Evolutionary conservation across 2,113 vertebrate species (phyloP).

Genomic region (Strix aluco): DNA sequence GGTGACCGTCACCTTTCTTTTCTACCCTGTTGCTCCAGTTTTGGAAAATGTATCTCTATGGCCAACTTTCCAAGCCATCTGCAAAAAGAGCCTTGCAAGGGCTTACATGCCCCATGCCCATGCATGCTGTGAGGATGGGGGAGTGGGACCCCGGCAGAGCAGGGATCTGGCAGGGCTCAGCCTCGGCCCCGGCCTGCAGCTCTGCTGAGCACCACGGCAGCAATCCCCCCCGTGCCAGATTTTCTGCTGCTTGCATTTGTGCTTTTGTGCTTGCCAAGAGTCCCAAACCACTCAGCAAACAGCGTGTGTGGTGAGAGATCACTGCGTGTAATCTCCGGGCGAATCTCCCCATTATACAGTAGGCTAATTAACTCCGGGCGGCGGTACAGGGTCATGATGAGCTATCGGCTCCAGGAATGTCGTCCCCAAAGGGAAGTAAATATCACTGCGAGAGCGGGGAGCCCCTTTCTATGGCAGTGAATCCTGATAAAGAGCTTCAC

Average conservation of each 20-base stretch:
- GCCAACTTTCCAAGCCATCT: neutral
- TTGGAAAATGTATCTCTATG: neutral
- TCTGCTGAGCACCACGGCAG: neutral
- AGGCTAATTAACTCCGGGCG: conserved; percentile 43
- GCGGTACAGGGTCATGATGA: neutral
- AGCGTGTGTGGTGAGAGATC: conserved; percentile 49
- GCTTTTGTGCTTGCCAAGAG: conserved; percentile 37
- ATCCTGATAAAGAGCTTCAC: conserved; percentile 71
- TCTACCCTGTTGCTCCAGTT: neutral
- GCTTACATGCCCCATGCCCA: accelerated
- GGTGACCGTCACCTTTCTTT: neutral
- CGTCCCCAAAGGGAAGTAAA: conserved; percentile 65
- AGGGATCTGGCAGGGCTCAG: neutral
- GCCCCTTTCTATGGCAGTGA: conserved; percentile 63
- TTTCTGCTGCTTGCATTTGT: conserved; percentile 3
- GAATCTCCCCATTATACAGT: conserved; percentile 61
- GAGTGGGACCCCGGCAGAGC: neutral
- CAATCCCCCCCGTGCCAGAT: neutral
- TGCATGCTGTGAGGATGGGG: accelerated
- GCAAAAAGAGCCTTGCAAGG: neutral
- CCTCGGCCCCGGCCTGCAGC: neutral
- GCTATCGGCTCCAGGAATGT: conserved; percentile 39
- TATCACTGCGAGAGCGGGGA: conserved; percentile 6
- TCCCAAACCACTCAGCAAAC: conserved; percentile 48
- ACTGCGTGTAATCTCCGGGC: conserved; percentile 15